phyloP scores from a whole-genome alignment of 2,888 invertebrate genomes.

The Agelastica alni region DNA sequence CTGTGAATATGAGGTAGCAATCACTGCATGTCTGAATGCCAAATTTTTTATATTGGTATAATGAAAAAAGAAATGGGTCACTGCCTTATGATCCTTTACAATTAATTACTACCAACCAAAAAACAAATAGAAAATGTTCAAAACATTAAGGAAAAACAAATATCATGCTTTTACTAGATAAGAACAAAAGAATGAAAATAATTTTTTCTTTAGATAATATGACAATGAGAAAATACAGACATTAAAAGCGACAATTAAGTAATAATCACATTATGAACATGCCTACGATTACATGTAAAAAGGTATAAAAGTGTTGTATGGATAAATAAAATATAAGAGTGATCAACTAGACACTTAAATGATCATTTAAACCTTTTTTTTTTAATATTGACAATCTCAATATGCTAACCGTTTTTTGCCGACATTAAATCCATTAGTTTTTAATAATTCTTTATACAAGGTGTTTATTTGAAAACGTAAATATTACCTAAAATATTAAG shows the following conservation, averaged over 20 bases:
- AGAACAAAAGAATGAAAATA: background rate
- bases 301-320: background rate
- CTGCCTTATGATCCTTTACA: too few species aligned
- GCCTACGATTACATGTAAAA: constrained; percentile 2
- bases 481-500: too few species aligned
- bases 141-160: constrained; percentile 1
- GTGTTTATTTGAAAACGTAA: too few species aligned
- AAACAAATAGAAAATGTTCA: too few species aligned
- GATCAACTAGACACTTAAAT: background rate
- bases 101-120: background rate
- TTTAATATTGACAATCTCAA: background rate
- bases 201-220: background rate
- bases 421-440: too few species aligned
- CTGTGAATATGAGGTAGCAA: too few species aligned
- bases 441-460: too few species aligned
- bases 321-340: background rate
- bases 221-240: constrained; percentile 3
- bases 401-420: background rate
- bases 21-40: too few species aligned
- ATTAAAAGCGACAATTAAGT: constrained; percentile 1
- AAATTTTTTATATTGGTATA: too few species aligned
- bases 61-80: too few species aligned
- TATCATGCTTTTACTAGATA: constrained; percentile 12
- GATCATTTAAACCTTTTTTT: too few species aligned
- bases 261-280: constrained; percentile 1